Percentiles rank a stretch among this genome's conserved stretches.
These are phyloP conservation scores for Myripristis murdjan DNA, from an alignment of 2,797 vertebrate genomes.

Conservation along the genomic window DNA sequence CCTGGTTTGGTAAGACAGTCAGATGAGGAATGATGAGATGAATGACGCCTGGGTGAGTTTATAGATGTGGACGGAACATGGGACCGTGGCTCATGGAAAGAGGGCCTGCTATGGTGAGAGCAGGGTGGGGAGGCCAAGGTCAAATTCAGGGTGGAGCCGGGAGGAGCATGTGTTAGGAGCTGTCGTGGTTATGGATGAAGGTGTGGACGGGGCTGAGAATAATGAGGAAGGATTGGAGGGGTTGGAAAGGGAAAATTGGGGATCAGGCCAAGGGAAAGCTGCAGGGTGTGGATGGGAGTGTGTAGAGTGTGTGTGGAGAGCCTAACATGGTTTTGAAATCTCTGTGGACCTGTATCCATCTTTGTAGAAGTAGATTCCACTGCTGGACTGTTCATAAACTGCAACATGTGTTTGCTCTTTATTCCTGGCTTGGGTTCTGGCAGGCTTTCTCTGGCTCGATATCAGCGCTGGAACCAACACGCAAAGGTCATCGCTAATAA, in stretches of 20 bases:
- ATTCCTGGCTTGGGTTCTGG: slow-evolving; percentile 76
- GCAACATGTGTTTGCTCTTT: slow-evolving; percentile 80
- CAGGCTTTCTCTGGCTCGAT: slow-evolving; percentile 62
- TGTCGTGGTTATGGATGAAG: slow-evolving; percentile 26
- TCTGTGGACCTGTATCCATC: slow-evolving; percentile 57
- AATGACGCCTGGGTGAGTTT: neutral
- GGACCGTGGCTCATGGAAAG: neutral
- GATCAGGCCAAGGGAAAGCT: slow-evolving; percentile 25
- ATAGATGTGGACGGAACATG: neutral
- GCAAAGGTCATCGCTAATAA: slow-evolving; percentile 80
- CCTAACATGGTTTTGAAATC: slow-evolving; percentile 61
- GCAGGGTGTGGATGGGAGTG: slow-evolving; percentile 57
- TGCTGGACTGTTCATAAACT: slow-evolving; percentile 69
- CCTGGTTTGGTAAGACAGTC: neutral
- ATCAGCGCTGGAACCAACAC: slow-evolving; percentile 54
- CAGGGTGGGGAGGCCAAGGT: slow-evolving; percentile 22
- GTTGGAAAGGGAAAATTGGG: slow-evolving; percentile 31
- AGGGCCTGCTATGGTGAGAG: neutral
- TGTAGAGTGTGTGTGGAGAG: slow-evolving; percentile 13
- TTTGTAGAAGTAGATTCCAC: slow-evolving; percentile 43
- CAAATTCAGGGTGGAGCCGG: slow-evolving; percentile 23
- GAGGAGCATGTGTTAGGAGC: slow-evolving; percentile 41
- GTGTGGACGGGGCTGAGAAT: slow-evolving; percentile 43
- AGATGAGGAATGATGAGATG: slow-evolving; percentile 15
- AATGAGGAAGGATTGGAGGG: slow-evolving; percentile 30